Base-by-base conservation (phyloP, 2,113 vertebrate species). In the Pelecanus crispus region DNA sequence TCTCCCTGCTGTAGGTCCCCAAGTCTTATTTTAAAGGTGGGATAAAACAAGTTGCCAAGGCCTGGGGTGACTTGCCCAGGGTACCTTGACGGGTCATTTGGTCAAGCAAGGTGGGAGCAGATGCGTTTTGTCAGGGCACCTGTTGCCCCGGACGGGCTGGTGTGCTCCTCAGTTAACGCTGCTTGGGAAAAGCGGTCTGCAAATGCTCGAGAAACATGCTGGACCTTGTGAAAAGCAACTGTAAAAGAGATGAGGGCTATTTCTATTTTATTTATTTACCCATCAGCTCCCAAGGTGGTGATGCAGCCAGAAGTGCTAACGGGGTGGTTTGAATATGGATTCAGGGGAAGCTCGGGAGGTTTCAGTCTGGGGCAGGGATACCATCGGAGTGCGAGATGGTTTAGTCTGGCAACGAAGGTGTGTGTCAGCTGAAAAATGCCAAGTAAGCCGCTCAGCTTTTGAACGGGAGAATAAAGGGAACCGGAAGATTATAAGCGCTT, bases 331-430 rank as follows among this genome's bases (percentile, higher is more conserved):
- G 20, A 80, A 38, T n/a, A 10, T 26, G 50, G 28, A 38, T 74
- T 49, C 32, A 77, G 25, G 29, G 17, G 47, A 38, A 38, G 13
- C 19, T 45, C 2, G 1, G 13, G 22, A 34, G 3, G 3, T 74
- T 82, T 90, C 24, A 25, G 13, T 40, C 31, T 2, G 2, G 24
- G 14, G 6, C 49, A 63, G 62, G 17, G 36, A 50, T 58, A 28
- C 13, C 16, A 25, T 28, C 0, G 0, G 10, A 40, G 17, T 20
- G 26, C 81, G 38, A 74, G 25, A 53, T 58, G 50, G 47, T 67
- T 94, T 66, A 42, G 32, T 53, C 25, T 62, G 22, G 12, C 22
- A 58, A 20, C 0, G 5, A 68, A 68, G 36, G 8, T 0, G 19
- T 3, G 9, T 22, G 34, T 6, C 16, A 10, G 7, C 25, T 66